Evolutionary conservation across 2,888 invertebrate species (phyloP).

Genomic region (Pachycephus smyrnensis): DNA sequence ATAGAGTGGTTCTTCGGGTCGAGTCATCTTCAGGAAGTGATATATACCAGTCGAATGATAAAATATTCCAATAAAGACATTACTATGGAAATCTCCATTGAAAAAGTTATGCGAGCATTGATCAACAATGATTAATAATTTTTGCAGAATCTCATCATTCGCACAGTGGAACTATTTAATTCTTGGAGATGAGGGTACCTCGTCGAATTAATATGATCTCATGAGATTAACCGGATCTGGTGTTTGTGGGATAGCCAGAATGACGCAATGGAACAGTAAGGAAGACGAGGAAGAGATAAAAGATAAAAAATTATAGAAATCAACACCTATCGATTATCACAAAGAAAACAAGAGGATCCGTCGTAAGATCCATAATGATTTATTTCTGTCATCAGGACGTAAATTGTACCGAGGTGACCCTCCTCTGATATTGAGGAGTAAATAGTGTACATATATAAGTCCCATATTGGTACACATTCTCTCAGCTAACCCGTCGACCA

Average conservation of each 20-base stretch:
- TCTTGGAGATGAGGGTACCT: background rate
- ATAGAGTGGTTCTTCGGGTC: background rate
- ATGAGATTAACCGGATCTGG: background rate
- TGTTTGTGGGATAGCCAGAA: background rate
- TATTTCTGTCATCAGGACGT: too few relatives aligned
- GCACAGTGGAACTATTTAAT: background rate
- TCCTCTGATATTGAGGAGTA: background rate
- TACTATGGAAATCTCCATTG: background rate
- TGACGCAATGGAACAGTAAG: background rate
- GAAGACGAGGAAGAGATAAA: background rate
- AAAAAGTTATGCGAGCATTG: background rate
- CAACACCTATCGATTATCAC: background rate
- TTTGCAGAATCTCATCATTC: background rate
- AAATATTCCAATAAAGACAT: background rate
- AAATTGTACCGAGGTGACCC: too few relatives aligned
- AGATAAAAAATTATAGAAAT: background rate
- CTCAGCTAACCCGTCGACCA: background rate
- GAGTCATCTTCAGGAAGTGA: background rate
- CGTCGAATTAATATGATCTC: background rate
- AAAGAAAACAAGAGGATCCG: background rate
- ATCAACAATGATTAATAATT: background rate
- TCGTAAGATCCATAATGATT: background rate
- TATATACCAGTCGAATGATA: background rate
- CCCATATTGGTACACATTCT: background rate
- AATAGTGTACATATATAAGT: background rate